Base-by-base conservation (phyloP, 1,140 invertebrate species). In the Drosophila nebulosa region DNA sequence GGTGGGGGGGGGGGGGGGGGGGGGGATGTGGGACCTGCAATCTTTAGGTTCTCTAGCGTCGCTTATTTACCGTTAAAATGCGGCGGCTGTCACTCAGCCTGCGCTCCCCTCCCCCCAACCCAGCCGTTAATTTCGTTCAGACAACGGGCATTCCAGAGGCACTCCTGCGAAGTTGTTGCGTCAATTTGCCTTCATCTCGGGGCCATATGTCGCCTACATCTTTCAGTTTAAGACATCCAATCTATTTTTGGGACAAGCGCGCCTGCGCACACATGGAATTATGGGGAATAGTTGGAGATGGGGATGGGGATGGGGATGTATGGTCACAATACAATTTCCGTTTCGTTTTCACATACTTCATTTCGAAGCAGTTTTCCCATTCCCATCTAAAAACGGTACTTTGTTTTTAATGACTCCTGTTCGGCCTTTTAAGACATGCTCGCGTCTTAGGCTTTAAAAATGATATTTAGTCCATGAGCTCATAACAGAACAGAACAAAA, bases 51-150 rank as follows among this genome's bases (percentile, higher is more conserved):
- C 46, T 60, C 21, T 76, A 64, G 50, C 80, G 64, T 86, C 71
- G 80, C 78, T 78, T 78, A 85, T 86, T 85, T 88, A 81, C 81
- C 81, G 81, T 85, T 86, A 78, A 86, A 83, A 66, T 72, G 69
- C 76, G 74, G 57, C 52, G 67, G 69, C 79, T 78, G 83, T 89
- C 84, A 84, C 74, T 88, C 83, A 77, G 39, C 57, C 74, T 55
- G 69, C 78, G 86, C 80, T 79, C 80, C 86, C 86, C 86, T 86
- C 78, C 78, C 81, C 90, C 86, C 86, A 85, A 78, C 78, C 81
- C 90, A 90, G 86, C 74, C 53, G 71, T 74, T 55, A 53, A 14
- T 26, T 30, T 30, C 53, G 53, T 46, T 63, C 68, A 70, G 39
- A 21, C 39, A 21, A 46, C n/a, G 39, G n/a, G 9, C 39, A 21